Evolutionary conservation across 2,113 vertebrate species (phyloP).

Genomic region (Phasianus colchicus): DNA sequence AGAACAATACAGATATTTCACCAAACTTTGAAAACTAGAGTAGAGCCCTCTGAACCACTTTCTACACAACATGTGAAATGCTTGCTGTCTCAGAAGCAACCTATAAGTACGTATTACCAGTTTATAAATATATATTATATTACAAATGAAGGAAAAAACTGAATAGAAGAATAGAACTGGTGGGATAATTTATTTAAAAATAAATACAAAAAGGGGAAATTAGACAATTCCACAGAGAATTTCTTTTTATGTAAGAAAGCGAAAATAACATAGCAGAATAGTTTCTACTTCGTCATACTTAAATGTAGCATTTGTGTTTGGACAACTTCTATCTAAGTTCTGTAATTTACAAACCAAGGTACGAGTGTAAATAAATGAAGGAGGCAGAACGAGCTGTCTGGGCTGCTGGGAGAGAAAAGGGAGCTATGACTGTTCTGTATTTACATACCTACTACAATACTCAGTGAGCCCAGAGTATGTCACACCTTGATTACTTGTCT

Average conservation of each 20-base stretch:
- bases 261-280: background rate
- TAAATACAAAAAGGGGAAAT: background rate
- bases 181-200: background rate
- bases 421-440: background rate
- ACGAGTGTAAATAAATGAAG: background rate
- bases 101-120: conserved; percentile 37
- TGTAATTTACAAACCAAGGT: background rate
- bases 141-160: conserved; percentile 40
- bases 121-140: conserved; percentile 48
- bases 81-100: background rate
- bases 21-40: background rate
- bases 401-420: background rate
- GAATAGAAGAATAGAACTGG: conserved; percentile 30
- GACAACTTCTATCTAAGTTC: background rate
- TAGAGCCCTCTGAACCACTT: background rate
- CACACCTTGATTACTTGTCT: background rate
- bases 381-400: background rate
- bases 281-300: background rate
- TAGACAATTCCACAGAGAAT: background rate
- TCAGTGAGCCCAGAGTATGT: background rate
- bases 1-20: background rate
- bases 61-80: background rate
- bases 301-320: background rate
- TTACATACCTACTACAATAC: background rate
- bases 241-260: background rate